Percentiles rank a stretch among this genome's conserved stretches.
Evolutionary conservation across 2,888 invertebrate species (phyloP).

Genomic region (Apamea epomidion): DNA sequence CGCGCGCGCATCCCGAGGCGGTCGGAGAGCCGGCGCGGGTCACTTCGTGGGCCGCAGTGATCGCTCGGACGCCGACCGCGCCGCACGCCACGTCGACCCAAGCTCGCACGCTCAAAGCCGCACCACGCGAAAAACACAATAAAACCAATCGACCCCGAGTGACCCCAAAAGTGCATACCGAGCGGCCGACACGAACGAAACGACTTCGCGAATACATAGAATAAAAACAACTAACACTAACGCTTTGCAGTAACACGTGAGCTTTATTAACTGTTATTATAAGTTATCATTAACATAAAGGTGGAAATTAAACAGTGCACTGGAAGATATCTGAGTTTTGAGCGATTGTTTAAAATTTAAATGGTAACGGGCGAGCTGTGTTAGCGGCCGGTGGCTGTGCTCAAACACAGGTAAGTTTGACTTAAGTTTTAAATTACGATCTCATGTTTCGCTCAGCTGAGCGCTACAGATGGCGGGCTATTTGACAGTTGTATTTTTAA

Average conservation of each 20-base stretch:
- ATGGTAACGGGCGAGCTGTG: constrained; percentile 69
- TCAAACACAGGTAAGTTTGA: constrained; percentile 80
- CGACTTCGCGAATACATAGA: constrained; percentile 80
- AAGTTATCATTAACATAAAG: constrained; percentile 79
- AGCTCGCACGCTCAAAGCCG: constrained; percentile 59
- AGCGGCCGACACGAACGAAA: constrained; percentile 86
- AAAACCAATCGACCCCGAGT: constrained; percentile 83
- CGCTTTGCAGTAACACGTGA: constrained; percentile 83
- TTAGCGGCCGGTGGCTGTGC: constrained; percentile 70
- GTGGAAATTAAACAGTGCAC: constrained; percentile 82
- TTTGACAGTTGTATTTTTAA: constrained; percentile 75
- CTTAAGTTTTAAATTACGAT: constrained; percentile 39
- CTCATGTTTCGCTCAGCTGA: constrained; percentile 64
- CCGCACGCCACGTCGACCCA: constrained; percentile 72
- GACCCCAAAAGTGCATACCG: constrained; percentile 85
- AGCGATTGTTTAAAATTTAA: constrained; percentile 69
- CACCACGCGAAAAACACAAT: constrained; percentile 72
- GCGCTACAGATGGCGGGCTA: constrained; percentile 58
- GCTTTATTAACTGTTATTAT: constrained; percentile 79
- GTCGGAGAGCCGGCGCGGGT: constrained; percentile 50
- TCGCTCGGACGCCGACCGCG: constrained; percentile 84
- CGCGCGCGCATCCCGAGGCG: constrained; percentile 64
- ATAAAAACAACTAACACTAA: constrained; percentile 76
- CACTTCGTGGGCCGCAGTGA: constrained; percentile 73
- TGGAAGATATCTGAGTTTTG: constrained; percentile 71